phyloP scores from a whole-genome alignment of 2,113 vertebrate genomes.

The Okapia johnstoni region DNA sequence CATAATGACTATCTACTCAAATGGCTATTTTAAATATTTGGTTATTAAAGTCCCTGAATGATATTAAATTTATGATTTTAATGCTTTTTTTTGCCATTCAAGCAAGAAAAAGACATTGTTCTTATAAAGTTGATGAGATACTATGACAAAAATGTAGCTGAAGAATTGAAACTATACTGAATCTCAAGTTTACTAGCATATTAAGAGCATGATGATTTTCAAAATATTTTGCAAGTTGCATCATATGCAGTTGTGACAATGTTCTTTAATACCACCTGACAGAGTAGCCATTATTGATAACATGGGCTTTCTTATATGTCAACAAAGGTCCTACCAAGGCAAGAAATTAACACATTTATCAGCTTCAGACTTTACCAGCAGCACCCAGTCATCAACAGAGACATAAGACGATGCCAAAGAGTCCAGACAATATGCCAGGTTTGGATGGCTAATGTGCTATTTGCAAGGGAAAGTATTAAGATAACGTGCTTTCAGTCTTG shows the following conservation, averaged over 20 bases:
- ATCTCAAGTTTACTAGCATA: background rate
- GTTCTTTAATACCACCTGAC: background rate
- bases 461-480: background rate
- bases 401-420: background rate
- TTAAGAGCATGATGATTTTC: background rate
- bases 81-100: background rate
- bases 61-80: background rate
- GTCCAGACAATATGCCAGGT: background rate
- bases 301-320: background rate
- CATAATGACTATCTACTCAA: background rate
- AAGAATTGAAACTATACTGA: background rate
- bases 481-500: background rate
- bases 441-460: background rate
- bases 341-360: background rate
- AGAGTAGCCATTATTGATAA: background rate
- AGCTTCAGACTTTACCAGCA: background rate
- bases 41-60: background rate
- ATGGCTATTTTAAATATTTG: background rate
- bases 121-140: background rate
- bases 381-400: background rate
- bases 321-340: background rate
- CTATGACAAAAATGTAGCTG: background rate
- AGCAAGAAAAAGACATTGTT: background rate
- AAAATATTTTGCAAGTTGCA: background rate
- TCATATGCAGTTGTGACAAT: background rate